Evolutionary conservation across 37 sponge, comb jelly and placozoan genomes (phyloP), one percentile per base, ranked within the genome.

Genomic region (Eunapius fragilis): DNA sequence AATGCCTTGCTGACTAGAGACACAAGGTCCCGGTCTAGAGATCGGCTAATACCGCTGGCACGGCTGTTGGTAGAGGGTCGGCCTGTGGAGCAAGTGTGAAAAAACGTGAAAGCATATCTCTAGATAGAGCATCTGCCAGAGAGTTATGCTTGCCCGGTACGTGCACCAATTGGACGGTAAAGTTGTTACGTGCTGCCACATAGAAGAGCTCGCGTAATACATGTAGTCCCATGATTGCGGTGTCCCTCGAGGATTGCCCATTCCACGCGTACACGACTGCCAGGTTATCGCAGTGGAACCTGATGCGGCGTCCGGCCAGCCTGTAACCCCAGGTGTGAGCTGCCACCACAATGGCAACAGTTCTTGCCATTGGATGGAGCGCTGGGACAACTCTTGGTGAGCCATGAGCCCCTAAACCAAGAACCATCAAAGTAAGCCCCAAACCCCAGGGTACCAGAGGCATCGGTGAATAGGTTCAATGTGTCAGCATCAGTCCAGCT

Each of bases 81-180:
- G 87, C 87, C 72, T 86, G 73, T 2, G 80, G 87, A 33, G 58
- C 80, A 37, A 86, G 87, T 25, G 71, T 45, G 74, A 73, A 49
- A 38, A 87, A 87, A 41, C 68, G 67, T 19, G 23, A 27, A 25
- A 80, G 25, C 36, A 83, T 69, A 27, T 76, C 22, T 25, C 89
- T 26, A 25, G 89, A 88, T 26, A 87, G 82, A n/a, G 88, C 83
- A 71, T 88, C 89, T 31, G 89, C 89, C 7, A 88, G 25, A 24
- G 27, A 19, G 49, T 88, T 88, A 35, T 27, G 22, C 22, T 31
- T 68, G 49, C 78, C 84, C 23, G 89, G 70, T 31, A 88, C 35
- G 49, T 83, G 81, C 37, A 26, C 41, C 35, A 80, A 30, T 50
- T 35, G 34, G 26, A 87, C 75, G 31, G 49, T 38, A 67, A 84